Evolutionary conservation across 2,113 vertebrate genomes (phyloP), one percentile per base, ranked within the genome.

Genomic region (Prunella fulvescens): DNA sequence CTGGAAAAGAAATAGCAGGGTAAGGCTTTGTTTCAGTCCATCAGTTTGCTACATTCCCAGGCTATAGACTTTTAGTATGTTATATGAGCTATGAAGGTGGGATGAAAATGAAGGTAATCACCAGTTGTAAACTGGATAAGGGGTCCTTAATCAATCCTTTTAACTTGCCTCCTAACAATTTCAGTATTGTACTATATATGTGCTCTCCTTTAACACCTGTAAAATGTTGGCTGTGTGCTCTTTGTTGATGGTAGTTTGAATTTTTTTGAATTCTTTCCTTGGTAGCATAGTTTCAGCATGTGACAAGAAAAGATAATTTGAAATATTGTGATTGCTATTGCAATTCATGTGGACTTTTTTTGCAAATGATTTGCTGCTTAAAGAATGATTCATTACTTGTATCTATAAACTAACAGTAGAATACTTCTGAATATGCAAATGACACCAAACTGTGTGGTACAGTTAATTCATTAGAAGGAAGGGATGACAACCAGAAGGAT

Each of bases 391-490:
- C 13, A 29, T 26, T 5, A 33, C 48, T 60, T 82, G 5, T 35
- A n/a, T 19, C 11, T 66, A 14, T 40, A 83, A 65, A 56, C 6
- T 6, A 73, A 51, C 26, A 54, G 40, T 15, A 81, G 28, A 65
- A 62, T 73, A 47, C 2, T 62, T 91, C 26, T 57, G 50, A 70
- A 58, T 57, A 56, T 44, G 24, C 2, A 13, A n/a, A 44, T 47
- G 5, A 47, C 40, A 33, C 10, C 6, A 51, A 76, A 23, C 5
- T 69, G 7, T 1, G 0, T 28, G 24, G 15, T 39, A 11, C 1
- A 1, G 23, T 47, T 72, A 5, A 62, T 40, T 83, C 31, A 26
- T 35, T 45, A 14, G 58, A 54, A 40, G 39, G 33, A 83, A 69
- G 13, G 9, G 6, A 53, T 73, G 45, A 3, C 28, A 28, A 53